Evolutionary conservation across 1,140 invertebrate genomes (phyloP).

Genomic region (Danaus melanippus): DNA sequence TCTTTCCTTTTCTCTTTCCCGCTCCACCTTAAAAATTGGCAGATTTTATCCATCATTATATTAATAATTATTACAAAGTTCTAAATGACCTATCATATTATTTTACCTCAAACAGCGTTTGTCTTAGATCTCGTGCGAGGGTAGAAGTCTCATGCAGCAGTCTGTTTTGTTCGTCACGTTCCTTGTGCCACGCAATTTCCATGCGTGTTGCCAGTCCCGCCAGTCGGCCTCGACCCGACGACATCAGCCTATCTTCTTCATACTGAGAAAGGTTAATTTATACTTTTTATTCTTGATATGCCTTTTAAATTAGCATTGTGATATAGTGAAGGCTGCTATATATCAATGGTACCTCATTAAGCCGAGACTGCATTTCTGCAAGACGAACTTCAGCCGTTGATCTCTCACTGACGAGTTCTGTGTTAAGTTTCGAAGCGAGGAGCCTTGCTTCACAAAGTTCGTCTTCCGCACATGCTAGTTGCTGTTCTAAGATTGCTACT

Average conservation of each 20-base stretch:
- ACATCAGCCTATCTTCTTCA: conserved; percentile 86
- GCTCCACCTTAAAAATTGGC: conserved; percentile 76
- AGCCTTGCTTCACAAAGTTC: conserved; percentile 88
- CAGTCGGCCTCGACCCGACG: conserved; percentile 86
- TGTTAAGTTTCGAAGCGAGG: conserved; percentile 88
- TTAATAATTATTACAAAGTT: no score
- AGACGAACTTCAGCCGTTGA: conserved; percentile 90
- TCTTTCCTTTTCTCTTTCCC: conserved; percentile 90
- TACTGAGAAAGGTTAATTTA: conserved; percentile 67
- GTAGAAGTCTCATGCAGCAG: conserved; percentile 92
- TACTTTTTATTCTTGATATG: background rate
- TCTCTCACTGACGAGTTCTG: conserved; percentile 90
- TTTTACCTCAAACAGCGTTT: conserved; percentile 84
- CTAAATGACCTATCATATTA: background rate
- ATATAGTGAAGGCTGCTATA: no score
- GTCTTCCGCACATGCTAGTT: conserved; percentile 87
- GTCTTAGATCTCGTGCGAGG: conserved; percentile 88
- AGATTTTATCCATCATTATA: no score
- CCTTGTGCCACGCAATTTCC: conserved; percentile 96
- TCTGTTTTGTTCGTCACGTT: conserved; percentile 92
- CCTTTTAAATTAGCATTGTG: no score
- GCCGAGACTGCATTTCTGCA: conserved; percentile 90
- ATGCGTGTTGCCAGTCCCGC: conserved; percentile 89
- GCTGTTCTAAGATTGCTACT: conserved; percentile 83
- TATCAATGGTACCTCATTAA: conserved; percentile 83